Conservation (phyloP, 2,797 vertebrate genomes). For the Nyctibius grandis region DNA sequence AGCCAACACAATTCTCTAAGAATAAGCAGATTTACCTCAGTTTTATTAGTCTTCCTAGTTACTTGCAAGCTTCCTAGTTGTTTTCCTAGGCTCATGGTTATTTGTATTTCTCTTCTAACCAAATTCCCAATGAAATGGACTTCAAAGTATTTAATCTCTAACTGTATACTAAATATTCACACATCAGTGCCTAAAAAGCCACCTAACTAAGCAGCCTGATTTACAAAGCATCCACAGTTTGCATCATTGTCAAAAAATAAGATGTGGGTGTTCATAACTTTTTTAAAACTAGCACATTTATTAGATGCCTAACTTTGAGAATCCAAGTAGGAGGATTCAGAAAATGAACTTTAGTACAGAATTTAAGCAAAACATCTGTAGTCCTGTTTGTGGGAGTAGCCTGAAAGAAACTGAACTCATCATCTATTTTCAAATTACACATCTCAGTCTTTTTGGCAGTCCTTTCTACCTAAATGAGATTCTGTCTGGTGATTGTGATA, state of each 20-base stretch:
- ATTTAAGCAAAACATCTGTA: background rate
- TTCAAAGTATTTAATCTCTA: background rate
- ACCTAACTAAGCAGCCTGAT: background rate
- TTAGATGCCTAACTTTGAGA: background rate
- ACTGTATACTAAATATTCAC: background rate
- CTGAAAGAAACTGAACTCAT: background rate
- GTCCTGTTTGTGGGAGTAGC: background rate
- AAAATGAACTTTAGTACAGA: background rate
- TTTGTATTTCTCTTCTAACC: background rate
- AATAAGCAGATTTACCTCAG: background rate
- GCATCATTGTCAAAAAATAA: background rate
- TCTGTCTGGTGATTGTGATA: background rate
- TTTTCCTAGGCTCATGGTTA: background rate
- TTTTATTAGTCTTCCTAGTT: background rate
- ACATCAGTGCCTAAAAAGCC: background rate
- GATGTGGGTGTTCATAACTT: background rate
- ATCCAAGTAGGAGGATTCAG: background rate
- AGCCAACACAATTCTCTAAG: background rate
- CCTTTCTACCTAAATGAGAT: background rate
- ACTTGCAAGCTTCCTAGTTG: background rate
- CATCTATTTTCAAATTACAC: background rate
- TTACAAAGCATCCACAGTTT: background rate
- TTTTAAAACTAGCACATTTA: background rate
- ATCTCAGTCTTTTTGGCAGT: background rate
- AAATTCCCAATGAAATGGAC: background rate